These are phyloP conservation scores for Boulengeromyrus knoepffleri DNA, from an alignment of 2,113 vertebrate species.

Conservation along the genomic window DNA sequence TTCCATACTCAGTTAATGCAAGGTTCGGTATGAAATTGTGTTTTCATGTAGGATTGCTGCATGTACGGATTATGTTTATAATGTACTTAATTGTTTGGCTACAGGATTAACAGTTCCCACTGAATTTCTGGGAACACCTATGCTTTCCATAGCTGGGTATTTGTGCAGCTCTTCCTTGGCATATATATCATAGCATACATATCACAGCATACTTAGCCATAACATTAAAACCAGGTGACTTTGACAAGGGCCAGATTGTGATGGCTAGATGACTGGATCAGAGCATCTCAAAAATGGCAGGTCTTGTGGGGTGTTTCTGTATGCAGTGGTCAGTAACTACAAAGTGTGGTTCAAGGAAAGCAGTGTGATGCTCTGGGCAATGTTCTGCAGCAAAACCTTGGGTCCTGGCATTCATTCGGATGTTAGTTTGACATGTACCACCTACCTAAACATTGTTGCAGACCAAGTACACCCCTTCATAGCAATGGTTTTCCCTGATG, in stretches of 20 bases:
- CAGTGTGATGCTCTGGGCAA: neutral
- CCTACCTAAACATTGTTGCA: neutral
- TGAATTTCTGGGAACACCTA: neutral
- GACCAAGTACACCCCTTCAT: neutral
- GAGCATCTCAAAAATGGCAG: neutral
- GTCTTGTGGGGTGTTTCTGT: neutral
- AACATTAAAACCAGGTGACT: neutral
- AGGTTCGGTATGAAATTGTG: neutral
- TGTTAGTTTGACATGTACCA: neutral
- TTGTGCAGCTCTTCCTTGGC: neutral
- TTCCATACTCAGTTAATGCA: neutral
- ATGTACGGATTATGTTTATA: neutral
- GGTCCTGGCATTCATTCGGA: neutral
- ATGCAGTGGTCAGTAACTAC: neutral
- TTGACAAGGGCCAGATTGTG: neutral
- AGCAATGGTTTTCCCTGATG: neutral
- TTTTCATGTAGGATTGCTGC: neutral
- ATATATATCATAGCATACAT: neutral
- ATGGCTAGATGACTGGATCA: neutral
- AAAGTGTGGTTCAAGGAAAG: neutral
- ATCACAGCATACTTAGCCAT: neutral
- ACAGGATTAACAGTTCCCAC: neutral
- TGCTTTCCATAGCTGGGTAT: too few species aligned
- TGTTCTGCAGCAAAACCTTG: neutral
- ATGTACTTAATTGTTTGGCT: neutral